phyloP scores from a whole-genome alignment of 2,113 vertebrate species.

The Myrmecophaga tridactyla region DNA sequence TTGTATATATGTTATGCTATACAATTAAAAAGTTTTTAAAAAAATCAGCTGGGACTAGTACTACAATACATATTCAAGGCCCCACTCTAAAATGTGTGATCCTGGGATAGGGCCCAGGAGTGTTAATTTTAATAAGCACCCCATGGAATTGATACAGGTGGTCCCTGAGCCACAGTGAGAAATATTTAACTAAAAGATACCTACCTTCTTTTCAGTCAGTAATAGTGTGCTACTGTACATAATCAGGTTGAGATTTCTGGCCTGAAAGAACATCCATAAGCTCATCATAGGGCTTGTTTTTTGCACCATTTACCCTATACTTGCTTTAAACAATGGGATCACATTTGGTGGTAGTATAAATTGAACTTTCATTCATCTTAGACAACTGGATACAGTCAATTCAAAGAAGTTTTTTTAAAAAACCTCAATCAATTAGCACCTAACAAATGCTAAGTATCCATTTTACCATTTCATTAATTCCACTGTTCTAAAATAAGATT shows the following conservation, averaged over 20 bases:
- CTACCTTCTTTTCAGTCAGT: neutral
- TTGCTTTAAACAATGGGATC: neutral
- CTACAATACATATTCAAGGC: neutral
- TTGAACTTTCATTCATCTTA: neutral
- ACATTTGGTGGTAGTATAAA: slow-evolving; percentile 13
- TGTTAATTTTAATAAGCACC: slow-evolving; percentile 20
- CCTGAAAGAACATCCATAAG: slow-evolving; percentile 2
- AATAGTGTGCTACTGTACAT: neutral
- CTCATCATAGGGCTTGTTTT: neutral
- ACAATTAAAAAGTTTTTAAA: too few relatives aligned
- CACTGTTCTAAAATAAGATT: neutral
- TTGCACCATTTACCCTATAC: neutral
- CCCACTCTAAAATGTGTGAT: neutral
- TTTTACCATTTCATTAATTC: neutral
- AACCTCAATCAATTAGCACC: neutral
- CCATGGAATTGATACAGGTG: neutral
- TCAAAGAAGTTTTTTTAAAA: neutral
- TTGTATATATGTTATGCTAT: too few relatives aligned
- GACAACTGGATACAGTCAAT: neutral
- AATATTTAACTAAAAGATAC: neutral
- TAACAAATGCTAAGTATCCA: slow-evolving; percentile 8
- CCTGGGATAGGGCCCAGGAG: neutral
- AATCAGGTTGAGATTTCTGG: neutral
- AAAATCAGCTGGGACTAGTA: neutral
- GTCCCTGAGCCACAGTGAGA: neutral